These are phyloP conservation scores for Cryptops parisi DNA, from an alignment of 2,888 invertebrate genomes.

Conservation along the genomic window DNA sequence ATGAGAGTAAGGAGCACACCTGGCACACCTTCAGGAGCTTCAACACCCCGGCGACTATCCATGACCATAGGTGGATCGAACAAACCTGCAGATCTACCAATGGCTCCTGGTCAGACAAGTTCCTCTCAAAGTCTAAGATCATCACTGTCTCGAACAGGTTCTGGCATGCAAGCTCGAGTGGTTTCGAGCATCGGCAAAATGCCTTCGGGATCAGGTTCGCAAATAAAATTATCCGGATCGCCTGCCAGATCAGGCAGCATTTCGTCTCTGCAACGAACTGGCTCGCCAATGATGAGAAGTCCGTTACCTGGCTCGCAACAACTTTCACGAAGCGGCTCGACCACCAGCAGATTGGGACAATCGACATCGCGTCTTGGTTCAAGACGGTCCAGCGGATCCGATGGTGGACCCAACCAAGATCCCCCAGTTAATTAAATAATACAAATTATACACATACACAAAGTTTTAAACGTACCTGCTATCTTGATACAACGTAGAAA, in stretches of 20 bases:
- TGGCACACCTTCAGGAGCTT: too few species aligned
- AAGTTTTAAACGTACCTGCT: too few species aligned
- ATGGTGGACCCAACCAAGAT: neutral
- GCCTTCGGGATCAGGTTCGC: neutral
- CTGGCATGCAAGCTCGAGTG: neutral
- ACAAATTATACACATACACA: too few species aligned
- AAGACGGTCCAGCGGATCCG: neutral
- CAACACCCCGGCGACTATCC: too few species aligned
- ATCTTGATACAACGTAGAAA: too few species aligned
- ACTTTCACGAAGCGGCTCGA: neutral
- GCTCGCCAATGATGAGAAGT: neutral
- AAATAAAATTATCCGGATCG: neutral
- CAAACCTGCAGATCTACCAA: too few species aligned
- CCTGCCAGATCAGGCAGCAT: neutral
- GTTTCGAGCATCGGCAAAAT: neutral
- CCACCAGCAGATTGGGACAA: neutral
- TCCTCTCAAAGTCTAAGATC: too few species aligned
- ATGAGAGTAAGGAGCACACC: too few species aligned
- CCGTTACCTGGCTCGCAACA: neutral
- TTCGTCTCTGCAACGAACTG: neutral
- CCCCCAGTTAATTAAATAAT: neutral
- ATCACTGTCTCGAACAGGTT: neutral
- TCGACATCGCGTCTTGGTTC: neutral
- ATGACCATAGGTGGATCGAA: too few species aligned
- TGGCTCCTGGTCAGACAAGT: too few species aligned